Conservation (phyloP, 1,140 invertebrate genomes). For the Zelostemma sp. region DNA sequence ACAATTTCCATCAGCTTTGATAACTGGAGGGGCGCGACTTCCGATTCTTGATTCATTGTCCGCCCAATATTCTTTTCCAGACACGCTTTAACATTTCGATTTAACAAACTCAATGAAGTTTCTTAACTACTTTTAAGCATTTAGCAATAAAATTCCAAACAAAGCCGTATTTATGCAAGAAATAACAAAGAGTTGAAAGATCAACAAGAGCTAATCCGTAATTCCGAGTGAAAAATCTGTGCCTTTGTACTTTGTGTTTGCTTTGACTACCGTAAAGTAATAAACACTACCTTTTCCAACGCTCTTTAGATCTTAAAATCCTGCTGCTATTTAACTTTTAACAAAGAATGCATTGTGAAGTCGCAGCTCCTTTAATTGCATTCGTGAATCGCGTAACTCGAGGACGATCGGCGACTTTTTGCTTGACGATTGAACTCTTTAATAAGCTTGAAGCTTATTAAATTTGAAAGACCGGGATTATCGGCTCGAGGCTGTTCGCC, state of each 20-base stretch:
- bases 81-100: background rate
- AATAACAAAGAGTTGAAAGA: background rate
- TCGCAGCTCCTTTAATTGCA: constrained; percentile 8
- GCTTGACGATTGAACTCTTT: constrained; percentile 18
- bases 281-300: background rate
- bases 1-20: background rate
- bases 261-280: background rate
- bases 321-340: constrained; percentile 11
- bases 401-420: constrained; percentile 8
- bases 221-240: background rate
- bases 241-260: background rate
- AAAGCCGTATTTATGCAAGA: background rate
- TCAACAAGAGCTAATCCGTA: background rate
- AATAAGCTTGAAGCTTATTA: constrained; percentile 28
- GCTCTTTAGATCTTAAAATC: constrained; percentile 4
- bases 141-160: background rate
- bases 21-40: background rate
- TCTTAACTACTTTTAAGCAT: background rate
- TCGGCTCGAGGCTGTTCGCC: constrained; percentile 12
- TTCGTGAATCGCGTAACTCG: constrained; percentile 16
- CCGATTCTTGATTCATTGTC: background rate
- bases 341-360: constrained; percentile 14
- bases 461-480: constrained; percentile 22
- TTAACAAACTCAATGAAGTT: no score
- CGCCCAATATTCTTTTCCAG: no score